phyloP scores from a whole-genome alignment of 2,888 invertebrate species.

The Ormia ochracea region DNA sequence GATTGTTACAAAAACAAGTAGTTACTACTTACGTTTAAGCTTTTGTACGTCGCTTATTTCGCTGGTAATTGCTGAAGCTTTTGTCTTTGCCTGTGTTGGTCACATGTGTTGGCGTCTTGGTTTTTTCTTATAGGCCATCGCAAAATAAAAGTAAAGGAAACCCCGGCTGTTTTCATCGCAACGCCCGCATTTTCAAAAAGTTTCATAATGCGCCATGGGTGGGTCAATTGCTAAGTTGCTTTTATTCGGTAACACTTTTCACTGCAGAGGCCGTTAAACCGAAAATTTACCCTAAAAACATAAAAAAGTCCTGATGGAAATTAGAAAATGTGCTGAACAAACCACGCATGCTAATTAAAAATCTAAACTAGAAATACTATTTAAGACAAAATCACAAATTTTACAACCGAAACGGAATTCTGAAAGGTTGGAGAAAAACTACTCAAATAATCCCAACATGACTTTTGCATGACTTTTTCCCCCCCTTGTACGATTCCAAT shows the following conservation, averaged over 20 bases:
- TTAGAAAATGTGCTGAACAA: no score
- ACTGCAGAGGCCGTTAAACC: no score
- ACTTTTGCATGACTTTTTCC: no score
- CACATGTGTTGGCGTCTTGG: conserved; percentile 51
- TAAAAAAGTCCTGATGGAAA: no score
- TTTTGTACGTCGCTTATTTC: not conserved
- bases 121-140: not conserved
- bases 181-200: conserved; percentile 58
- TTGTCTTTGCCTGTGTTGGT: conserved; percentile 18
- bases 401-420: no score
- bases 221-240: not conserved
- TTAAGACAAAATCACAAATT: no score
- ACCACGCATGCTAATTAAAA: no score
- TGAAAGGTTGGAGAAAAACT: no score
- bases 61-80: not conserved
- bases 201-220: not conserved
- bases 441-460: no score
- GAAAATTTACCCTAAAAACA: no score
- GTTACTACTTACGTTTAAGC: conserved; percentile 24
- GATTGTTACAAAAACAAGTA: conserved; percentile 39
- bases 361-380: no score
- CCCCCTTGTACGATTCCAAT: no score
- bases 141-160: conserved; percentile 27
- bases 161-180: conserved; percentile 58
- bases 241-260: not conserved